Percentiles rank a stretch among this genome's conserved stretches.
Evolutionary conservation across 2,888 invertebrate species (phyloP).

Genomic region (Cephus rjabovi): DNA sequence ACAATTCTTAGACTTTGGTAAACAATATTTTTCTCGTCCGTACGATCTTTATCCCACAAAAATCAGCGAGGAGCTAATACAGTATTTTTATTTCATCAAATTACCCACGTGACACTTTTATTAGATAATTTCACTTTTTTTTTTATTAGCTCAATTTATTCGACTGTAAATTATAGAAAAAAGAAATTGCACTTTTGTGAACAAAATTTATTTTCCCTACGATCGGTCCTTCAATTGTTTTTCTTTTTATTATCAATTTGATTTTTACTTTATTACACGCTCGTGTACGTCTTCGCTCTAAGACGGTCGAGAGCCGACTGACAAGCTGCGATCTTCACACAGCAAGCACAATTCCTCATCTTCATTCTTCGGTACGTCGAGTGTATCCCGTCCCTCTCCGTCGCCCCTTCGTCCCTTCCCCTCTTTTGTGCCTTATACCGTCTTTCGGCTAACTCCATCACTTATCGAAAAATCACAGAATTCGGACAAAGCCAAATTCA

Average conservation of each 20-base stretch:
- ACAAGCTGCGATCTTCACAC: conserved; percentile 59
- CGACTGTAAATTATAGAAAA: not conserved
- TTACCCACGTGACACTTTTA: not conserved
- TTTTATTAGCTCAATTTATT: not conserved
- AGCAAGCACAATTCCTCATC: conserved; percentile 59
- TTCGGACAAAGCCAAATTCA: not conserved
- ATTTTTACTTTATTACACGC: conserved; percentile 10
- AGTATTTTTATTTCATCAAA: not conserved
- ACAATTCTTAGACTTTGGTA: not conserved
- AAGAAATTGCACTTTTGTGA: not conserved
- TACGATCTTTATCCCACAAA: too few species aligned
- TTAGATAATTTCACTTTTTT: not conserved
- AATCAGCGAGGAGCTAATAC: not conserved
- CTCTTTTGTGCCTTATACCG: not conserved
- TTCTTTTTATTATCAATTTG: conserved; percentile 9
- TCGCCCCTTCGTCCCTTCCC: not conserved
- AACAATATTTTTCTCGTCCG: not conserved
- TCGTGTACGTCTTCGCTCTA: conserved; percentile 47
- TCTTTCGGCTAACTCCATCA: not conserved
- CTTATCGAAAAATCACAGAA: not conserved
- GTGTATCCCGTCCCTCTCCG: not conserved
- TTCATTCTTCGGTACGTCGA: conserved; percentile 54
- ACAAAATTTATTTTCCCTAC: not conserved
- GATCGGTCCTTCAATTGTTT: not conserved
- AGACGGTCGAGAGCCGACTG: conserved; percentile 65